Conservation (phyloP, 2,888 invertebrate species). For the Drosophila picticornis region DNA sequence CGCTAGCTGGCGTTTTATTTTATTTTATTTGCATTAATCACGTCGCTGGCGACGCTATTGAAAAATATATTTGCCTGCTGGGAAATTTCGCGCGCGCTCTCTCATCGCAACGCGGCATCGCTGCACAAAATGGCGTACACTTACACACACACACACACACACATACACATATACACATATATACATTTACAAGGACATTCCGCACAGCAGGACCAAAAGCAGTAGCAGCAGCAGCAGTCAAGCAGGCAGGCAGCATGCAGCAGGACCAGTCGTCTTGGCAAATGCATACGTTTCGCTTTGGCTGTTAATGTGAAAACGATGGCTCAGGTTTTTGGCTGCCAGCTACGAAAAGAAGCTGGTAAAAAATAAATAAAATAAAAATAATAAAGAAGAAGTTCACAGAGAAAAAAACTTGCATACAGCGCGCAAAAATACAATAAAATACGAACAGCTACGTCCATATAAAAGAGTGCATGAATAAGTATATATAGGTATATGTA, state of each 20-base stretch:
- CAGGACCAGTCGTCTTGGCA: conserved; percentile 60
- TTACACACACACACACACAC: conserved; percentile 1
- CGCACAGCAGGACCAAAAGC: conserved; percentile 4
- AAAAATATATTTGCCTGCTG: conserved; percentile 81
- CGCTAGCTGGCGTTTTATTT: conserved; percentile 69
- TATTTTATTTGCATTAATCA: conserved; percentile 81
- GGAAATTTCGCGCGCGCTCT: conserved; percentile 72
- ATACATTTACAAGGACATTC: conserved; percentile 53
- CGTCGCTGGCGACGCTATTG: conserved; percentile 80
- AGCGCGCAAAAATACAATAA: conserved; percentile 60
- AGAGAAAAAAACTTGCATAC: conserved; percentile 56
- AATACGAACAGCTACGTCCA: conserved; percentile 43
- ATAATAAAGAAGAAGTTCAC: conserved; percentile 44
- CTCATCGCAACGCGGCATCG: conserved; percentile 29
- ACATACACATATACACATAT: not conserved
- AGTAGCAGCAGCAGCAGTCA: not conserved
- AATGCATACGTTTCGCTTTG: conserved; percentile 79
- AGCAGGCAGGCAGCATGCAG: not conserved
- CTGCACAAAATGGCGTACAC: conserved; percentile 18
- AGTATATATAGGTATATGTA: conserved; percentile 21
- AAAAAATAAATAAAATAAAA: conserved; percentile 41
- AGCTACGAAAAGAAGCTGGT: conserved; percentile 45
- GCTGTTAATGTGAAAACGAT: conserved; percentile 82
- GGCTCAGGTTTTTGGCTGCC: conserved; percentile 76
- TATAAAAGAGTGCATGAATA: conserved; percentile 35